Evolutionary conservation across 2,888 invertebrate genomes (phyloP).

Genomic region (Augochlorella aurata): DNA sequence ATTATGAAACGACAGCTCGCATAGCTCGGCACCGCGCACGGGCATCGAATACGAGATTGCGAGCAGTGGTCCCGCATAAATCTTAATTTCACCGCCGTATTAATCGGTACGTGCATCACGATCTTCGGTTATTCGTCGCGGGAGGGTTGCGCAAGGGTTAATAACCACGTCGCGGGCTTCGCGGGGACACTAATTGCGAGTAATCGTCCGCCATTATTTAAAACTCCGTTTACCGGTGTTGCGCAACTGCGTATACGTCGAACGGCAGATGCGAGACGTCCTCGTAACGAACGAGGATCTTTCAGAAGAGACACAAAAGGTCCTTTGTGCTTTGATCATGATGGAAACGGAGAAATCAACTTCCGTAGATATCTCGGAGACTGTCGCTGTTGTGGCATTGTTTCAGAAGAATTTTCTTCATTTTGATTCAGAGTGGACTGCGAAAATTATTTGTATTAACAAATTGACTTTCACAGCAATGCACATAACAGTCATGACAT

Average conservation of each 20-base stretch:
- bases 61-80: not conserved
- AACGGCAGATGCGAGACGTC: conserved; percentile 39
- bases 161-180: conserved; percentile 4
- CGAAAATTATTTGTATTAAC: too few species aligned
- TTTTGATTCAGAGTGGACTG: too few species aligned
- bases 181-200: conserved; percentile 29
- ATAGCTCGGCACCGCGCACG: not conserved
- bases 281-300: conserved; percentile 34
- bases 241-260: conserved; percentile 15
- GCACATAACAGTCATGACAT: too few species aligned
- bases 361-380: too few species aligned
- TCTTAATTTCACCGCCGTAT: conserved; percentile 11
- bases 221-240: conserved; percentile 31
- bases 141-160: conserved; percentile 24
- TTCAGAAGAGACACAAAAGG: not conserved
- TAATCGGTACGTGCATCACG: conserved; percentile 13
- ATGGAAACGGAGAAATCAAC: not conserved
- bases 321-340: not conserved
- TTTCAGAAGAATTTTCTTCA: too few species aligned
- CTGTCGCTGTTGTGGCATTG: too few species aligned
- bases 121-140: conserved; percentile 14
- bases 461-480: too few species aligned
- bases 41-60: not conserved
- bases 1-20: conserved; percentile 3
- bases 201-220: conserved; percentile 39